Evolutionary conservation across 2,797 vertebrate species (phyloP), one percentile per base, ranked within the genome.

Genomic region (Calcarius lapponicus): DNA sequence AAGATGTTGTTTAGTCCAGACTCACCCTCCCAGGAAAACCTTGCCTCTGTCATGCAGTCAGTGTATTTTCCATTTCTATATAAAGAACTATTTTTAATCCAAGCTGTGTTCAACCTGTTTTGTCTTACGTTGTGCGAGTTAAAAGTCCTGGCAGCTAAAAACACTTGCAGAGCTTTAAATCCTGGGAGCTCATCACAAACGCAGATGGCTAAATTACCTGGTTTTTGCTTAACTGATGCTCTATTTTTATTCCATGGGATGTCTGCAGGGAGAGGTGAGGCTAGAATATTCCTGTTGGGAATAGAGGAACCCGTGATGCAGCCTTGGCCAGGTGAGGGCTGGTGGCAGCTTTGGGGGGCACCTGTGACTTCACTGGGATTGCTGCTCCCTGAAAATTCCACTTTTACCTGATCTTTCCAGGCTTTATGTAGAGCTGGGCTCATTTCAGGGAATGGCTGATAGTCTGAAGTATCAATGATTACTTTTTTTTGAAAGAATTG

Each of bases 41-140:
- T 61, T 74, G 34, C 42, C 24, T 50, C 9, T 93, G 76, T 86
- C 80, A 12, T 88, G 47, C 90, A 96, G 92, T 91, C 73, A 28
- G 40, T 61, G 26, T 57, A 8, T 65, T 90, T 90, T 89, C 94
- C 86, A 85, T 94, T 76, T 93, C 82, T 72, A 13, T 76, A 80
- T 62, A 84, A 97, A 95, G 85, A 80, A 29, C 31, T 88, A 0
- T n/a, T 92, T 96, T 95, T 83, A 71, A 72, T 92, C 73, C 54
- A 22, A 73, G 56, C 58, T 86, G 57, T 93, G 66, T 91, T 92
- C 66, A 89, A 94, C 79, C 74, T 60, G 85, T 36, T 81, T 69
- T 67, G 17, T 83, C 32, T 80, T 74, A 13, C 0, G 0, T 73
- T 72, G 40, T 22, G 24, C 1, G 29, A 62, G 28, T 65, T 50